phyloP scores from a whole-genome alignment of 1,140 invertebrate genomes.

The Cyclina sinensis region DNA sequence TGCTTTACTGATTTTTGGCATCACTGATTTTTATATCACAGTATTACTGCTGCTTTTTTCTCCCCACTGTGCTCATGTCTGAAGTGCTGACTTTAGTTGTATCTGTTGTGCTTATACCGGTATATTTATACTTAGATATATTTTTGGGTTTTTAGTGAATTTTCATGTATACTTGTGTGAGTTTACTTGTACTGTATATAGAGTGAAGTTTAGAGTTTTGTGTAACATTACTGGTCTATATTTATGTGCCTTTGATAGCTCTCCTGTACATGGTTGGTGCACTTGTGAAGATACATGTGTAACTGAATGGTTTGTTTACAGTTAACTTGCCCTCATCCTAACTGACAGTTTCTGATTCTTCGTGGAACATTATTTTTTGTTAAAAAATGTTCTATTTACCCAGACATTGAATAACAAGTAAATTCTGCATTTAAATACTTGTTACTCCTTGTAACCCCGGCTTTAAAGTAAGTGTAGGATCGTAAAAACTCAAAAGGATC shows the following conservation, averaged over 20 bases:
- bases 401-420: too few relatives aligned
- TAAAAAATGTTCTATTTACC: too few relatives aligned
- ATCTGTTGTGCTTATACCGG: conserved; percentile 20
- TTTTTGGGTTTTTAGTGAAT: not conserved
- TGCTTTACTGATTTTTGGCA: not conserved
- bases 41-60: not conserved
- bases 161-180: not conserved
- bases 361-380: too few relatives aligned
- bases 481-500: too few relatives aligned
- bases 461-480: too few relatives aligned
- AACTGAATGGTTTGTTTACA: too few relatives aligned
- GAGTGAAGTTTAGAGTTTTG: not conserved
- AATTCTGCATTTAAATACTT: too few relatives aligned
- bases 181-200: too few relatives aligned
- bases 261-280: not conserved
- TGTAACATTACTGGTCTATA: conserved; percentile 32
- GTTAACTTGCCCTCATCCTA: too few relatives aligned
- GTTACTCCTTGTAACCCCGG: too few relatives aligned
- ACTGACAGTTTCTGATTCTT: too few relatives aligned
- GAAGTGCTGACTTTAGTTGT: not conserved
- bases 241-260: not conserved
- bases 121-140: not conserved
- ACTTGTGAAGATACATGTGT: too few relatives aligned
- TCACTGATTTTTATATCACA: not conserved
- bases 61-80: conserved; percentile 8